These are phyloP conservation scores for Drosophila recens DNA, from an alignment of 2,888 invertebrate genomes.

Conservation along the genomic window DNA sequence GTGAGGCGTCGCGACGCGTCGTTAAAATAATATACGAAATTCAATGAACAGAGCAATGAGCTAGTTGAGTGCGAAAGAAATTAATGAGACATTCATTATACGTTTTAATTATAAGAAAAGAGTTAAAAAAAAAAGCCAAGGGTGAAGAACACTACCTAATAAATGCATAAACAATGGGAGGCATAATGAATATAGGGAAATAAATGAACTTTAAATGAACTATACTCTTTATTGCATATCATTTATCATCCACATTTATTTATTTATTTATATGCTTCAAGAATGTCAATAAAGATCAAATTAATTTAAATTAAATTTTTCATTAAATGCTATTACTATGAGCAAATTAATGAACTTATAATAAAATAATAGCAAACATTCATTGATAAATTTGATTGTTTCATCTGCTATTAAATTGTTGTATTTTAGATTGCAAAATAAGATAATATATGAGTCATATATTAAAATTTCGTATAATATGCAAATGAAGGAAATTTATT, in stretches of 20 bases:
- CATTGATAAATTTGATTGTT: not conserved
- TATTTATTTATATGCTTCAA: no score
- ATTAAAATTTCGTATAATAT: not conserved
- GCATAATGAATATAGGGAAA: not conserved
- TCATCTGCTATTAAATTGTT: not conserved
- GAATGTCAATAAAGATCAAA: no score
- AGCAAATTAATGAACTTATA: not conserved
- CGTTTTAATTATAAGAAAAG: not conserved
- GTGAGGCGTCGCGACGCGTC: not conserved
- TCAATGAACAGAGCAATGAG: conserved; percentile 8
- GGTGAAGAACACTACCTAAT: not conserved
- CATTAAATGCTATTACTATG: not conserved
- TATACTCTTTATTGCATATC: no score
- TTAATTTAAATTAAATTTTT: not conserved
- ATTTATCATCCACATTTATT: no score
- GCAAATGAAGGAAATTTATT: not conserved
- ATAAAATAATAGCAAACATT: not conserved
- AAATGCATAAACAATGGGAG: not conserved
- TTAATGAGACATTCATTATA: not conserved
- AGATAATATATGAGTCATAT: not conserved
- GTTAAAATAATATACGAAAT: conserved; percentile 8
- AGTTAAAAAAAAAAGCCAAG: not conserved
- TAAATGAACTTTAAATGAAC: not conserved
- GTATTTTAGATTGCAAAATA: not conserved
- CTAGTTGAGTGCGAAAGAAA: not conserved